These are phyloP conservation scores for Dinomys branickii DNA, from an alignment of 2,113 vertebrate genomes.

Conservation along the genomic window DNA sequence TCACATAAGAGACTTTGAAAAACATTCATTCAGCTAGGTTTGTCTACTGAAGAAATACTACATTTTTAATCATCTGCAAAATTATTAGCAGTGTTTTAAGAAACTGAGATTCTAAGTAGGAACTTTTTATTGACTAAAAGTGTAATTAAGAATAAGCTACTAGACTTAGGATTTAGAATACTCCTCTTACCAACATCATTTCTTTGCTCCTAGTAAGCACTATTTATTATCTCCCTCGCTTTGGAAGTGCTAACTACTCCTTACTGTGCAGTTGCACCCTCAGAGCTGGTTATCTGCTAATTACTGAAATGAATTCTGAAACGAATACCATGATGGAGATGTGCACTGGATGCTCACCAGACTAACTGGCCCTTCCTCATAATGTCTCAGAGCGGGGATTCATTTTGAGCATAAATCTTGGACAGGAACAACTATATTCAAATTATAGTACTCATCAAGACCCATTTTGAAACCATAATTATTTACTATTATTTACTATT, in stretches of 20 bases:
- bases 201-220: neutral
- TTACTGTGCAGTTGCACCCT: neutral
- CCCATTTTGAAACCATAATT: neutral
- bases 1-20: neutral
- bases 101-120: neutral
- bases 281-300: neutral
- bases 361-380: neutral
- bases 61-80: conserved; percentile 45
- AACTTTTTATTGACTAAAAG: neutral
- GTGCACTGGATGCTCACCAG: neutral
- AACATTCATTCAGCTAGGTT: conserved; percentile 61
- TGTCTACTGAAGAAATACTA: conserved; percentile 50
- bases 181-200: neutral
- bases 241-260: neutral
- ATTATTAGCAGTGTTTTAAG: neutral
- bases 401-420: neutral
- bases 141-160: neutral
- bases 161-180: neutral
- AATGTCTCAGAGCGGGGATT: neutral
- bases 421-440: neutral
- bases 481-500: no score
- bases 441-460: neutral
- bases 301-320: neutral
- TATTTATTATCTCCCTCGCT: neutral
- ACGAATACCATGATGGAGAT: neutral